Base-by-base conservation (phyloP, 2,113 vertebrate genomes). In the Tupaia tana region DNA sequence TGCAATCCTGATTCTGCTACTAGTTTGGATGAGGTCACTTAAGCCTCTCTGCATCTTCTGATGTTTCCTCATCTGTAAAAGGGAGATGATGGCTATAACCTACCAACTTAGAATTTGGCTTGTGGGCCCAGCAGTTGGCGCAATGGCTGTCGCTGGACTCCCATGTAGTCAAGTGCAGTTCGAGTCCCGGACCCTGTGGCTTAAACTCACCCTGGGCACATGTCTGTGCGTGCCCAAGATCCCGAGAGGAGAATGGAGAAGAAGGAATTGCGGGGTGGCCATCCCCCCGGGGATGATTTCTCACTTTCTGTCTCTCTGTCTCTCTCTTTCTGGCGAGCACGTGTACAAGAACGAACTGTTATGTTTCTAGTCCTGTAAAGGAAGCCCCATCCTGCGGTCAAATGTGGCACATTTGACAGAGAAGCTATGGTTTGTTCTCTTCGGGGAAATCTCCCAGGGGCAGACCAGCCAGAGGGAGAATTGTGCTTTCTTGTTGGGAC, bases 11-110 rank as follows among this genome's bases (percentile, higher is more conserved):
- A 15, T 14, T 67, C 54, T 69, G 73, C 75, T 56, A 14, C 56
- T 22, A 1, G 52, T 16, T 31, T 73, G 15, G 61, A 34, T 54
- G 54, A 43, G 75, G 54, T 54, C 78, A 34, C 61, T 54, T 61
- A 64, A 79, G 27, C 7, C 15, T 91, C 16, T 90, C 69, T 66
- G 3, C 70, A 56, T 86, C 71, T 93, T 84, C 24, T 66, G n/a
- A 52, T 59, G 82, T 86, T 74, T 95, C 54, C 75, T 96, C 63
- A 22, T 24, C 88, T 95, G 56, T 80, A 15, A 59, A 84, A 67
- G 56, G 66, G 61, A 52, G 16, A 31, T 2, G 27, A 1, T 64
- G 27, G 24, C 34, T 2, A 1, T 58, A 6, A 6, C 19, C 63
- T 34, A 25, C 22, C 13, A 14, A 5, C 69, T 75, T 78, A 78